Conservation (phyloP, 1,140 invertebrate genomes). For the Tetramorium simillimum region DNA sequence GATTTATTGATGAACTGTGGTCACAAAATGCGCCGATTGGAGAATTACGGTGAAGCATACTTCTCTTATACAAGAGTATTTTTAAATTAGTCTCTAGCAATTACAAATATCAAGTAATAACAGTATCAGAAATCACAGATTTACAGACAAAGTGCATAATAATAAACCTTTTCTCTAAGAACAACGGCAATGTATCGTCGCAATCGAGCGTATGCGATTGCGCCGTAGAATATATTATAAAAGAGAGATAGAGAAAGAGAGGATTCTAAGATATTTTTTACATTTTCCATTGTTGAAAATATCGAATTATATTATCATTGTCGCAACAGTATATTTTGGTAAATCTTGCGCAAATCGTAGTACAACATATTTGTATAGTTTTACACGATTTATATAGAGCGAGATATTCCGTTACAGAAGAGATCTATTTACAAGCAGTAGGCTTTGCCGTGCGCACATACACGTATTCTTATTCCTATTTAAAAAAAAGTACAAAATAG, state of each 20-base stretch:
- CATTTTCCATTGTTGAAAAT: slow-evolving; percentile 50
- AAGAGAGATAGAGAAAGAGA: not conserved
- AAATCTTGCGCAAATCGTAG: slow-evolving; percentile 52
- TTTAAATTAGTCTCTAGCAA: slow-evolving; percentile 43
- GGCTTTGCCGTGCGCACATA: not conserved
- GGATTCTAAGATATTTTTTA: slow-evolving; percentile 65
- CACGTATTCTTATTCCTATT: slow-evolving; percentile 28
- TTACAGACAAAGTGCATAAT: not conserved
- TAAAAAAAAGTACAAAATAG: slow-evolving; percentile 51
- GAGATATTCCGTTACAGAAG: slow-evolving; percentile 27
- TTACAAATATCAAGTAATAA: slow-evolving; percentile 36
- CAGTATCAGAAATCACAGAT: slow-evolving; percentile 3
- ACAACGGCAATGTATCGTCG: not conserved
- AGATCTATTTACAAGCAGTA: slow-evolving; percentile 34
- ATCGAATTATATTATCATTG: slow-evolving; percentile 55
- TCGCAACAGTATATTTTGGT: slow-evolving; percentile 66
- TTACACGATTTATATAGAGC: slow-evolving; percentile 53
- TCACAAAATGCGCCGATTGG: slow-evolving; percentile 99
- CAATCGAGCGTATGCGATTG: slow-evolving; percentile 1
- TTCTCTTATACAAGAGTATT: slow-evolving; percentile 51
- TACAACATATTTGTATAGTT: slow-evolving; percentile 61
- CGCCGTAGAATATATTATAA: not conserved
- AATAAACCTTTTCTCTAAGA: not conserved
- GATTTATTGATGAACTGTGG: slow-evolving; percentile 98
- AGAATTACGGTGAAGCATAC: slow-evolving; percentile 92